Percentiles rank a stretch among this genome's conserved stretches.
These are phyloP conservation scores for Melolontha melolontha DNA, from an alignment of 2,888 invertebrate genomes.

Conservation along the genomic window DNA sequence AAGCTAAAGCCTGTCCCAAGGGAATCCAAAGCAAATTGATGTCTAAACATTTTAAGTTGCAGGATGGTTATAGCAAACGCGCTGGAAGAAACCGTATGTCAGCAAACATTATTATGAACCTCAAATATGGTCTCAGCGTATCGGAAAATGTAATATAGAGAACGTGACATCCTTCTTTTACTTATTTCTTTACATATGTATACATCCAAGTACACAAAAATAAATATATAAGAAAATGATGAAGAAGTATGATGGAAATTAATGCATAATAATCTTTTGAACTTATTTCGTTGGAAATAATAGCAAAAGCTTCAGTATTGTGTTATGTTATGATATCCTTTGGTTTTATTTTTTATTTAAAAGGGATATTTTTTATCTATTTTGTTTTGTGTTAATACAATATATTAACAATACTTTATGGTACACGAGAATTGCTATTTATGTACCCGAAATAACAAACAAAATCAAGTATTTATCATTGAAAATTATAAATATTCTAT, in stretches of 20 bases:
- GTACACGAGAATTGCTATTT: too few relatives aligned
- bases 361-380: too few relatives aligned
- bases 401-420: too few relatives aligned
- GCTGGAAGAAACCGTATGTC: constrained; percentile 53
- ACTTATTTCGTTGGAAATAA: too few relatives aligned
- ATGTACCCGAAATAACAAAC: too few relatives aligned
- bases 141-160: constrained; percentile 59
- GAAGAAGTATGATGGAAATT: not conserved
- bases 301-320: too few relatives aligned
- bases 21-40: constrained; percentile 62
- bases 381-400: too few relatives aligned
- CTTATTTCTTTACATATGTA: not conserved
- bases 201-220: not conserved
- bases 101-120: constrained; percentile 62
- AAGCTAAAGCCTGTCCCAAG: constrained; percentile 55
- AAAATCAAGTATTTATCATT: too few relatives aligned
- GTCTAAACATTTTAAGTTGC: constrained; percentile 63
- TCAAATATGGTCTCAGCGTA: constrained; percentile 58
- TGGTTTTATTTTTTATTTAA: too few relatives aligned
- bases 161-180: constrained; percentile 30
- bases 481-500: too few relatives aligned
- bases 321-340: too few relatives aligned
- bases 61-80: constrained; percentile 49
- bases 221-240: not conserved
- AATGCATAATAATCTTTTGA: not conserved